A percentile compares a stretch with the other conserved stretches of the same genome.
Conservation (phyloP, 2,113 vertebrate genomes). For the Chroicocephalus ridibundus region DNA sequence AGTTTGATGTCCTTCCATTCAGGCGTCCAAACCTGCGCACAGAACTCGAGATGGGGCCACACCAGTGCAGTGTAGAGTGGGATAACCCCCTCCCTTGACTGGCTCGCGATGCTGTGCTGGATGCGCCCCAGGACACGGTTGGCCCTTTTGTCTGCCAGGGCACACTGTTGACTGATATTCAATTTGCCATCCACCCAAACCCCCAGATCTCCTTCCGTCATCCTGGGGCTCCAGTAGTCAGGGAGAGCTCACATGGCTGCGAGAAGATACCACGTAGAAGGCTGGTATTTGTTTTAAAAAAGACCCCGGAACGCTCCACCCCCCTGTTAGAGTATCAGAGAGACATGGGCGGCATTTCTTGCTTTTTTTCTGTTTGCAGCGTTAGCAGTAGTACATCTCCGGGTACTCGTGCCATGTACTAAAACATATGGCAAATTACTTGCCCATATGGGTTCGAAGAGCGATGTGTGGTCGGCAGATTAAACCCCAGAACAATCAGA, state of each 20-base stretch:
- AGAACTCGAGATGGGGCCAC: rapidly evolving
- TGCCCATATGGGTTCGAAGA: conserved; percentile 3
- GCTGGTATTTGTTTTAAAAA: not conserved
- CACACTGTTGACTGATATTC: not conserved
- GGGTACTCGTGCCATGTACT: not conserved
- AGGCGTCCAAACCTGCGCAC: not conserved
- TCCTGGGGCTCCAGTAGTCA: not conserved
- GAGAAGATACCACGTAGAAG: not conserved
- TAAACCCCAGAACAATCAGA: conserved; percentile 9
- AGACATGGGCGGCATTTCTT: not conserved
- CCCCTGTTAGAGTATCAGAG: not conserved
- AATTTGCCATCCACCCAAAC: not conserved
- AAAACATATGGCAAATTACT: conserved; percentile 42
- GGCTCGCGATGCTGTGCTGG: not conserved
- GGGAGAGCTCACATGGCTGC: not conserved
- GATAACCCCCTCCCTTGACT: not conserved
- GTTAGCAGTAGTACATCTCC: not conserved
- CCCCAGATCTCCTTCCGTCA: not conserved
- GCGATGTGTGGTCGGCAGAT: not conserved
- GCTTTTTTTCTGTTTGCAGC: not conserved
- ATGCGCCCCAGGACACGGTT: not conserved
- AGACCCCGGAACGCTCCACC: not conserved
- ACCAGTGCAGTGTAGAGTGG: not conserved
- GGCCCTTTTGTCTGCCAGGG: not conserved
- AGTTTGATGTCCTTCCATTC: not conserved